phyloP scores from a whole-genome alignment of 2,113 vertebrate genomes.

The Ceuthmochares aereus region DNA sequence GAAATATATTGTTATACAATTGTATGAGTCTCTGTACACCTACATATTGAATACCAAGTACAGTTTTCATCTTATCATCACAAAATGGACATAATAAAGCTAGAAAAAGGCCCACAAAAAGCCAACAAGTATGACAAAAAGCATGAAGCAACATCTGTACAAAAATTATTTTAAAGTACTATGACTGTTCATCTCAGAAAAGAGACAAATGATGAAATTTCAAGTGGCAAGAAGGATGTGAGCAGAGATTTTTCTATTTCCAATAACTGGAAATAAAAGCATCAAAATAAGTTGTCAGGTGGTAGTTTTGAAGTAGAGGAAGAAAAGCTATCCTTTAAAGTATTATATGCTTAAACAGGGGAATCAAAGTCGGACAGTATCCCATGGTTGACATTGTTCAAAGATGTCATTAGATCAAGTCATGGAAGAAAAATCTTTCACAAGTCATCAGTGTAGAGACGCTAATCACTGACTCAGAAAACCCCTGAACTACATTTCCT shows the following conservation, averaged over 20 bases:
- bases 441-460: background rate
- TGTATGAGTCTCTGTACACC: background rate
- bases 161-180: background rate
- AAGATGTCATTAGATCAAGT: background rate
- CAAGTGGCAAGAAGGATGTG: background rate
- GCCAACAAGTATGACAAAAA: background rate
- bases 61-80: background rate
- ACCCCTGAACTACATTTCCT: background rate
- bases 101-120: background rate
- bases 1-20: background rate
- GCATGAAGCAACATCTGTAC: background rate
- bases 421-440: background rate
- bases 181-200: background rate
- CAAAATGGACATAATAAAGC: background rate
- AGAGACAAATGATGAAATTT: background rate
- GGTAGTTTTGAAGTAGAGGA: background rate
- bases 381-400: background rate
- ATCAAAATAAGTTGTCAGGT: background rate
- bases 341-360: background rate
- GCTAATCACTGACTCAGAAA: background rate
- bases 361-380: background rate
- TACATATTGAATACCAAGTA: background rate
- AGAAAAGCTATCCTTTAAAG: background rate
- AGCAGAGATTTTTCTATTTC: background rate
- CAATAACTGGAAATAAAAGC: background rate